Percentiles rank a stretch among this genome's conserved stretches.
phyloP scores from a whole-genome alignment of 2,113 vertebrate species.

The Actinemys pallida region DNA sequence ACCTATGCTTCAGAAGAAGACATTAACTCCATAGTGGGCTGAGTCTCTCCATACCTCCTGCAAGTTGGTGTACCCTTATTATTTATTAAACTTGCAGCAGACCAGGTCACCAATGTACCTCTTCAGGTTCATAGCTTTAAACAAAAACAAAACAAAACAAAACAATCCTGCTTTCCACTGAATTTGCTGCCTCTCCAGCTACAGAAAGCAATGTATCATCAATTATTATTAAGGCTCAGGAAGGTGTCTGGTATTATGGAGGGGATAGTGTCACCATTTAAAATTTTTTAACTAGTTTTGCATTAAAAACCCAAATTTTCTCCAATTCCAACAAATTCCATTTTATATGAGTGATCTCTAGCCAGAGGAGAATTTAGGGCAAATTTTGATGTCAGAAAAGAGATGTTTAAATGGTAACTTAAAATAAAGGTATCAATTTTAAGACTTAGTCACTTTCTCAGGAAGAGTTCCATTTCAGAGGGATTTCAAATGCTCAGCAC shows the following conservation, averaged over 20 bases:
- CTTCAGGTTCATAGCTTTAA: neutral
- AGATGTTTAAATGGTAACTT: neutral
- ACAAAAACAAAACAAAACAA: neutral
- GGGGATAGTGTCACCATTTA: neutral
- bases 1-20: neutral
- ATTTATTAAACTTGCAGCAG: neutral
- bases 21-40: neutral
- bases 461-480: neutral
- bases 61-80: neutral
- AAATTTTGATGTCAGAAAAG: neutral
- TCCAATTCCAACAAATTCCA: neutral
- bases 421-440: neutral
- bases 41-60: neutral
- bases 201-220: neutral
- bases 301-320: neutral
- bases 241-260: neutral
- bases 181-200: neutral
- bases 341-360: neutral
- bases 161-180: neutral
- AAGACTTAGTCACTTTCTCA: neutral
- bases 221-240: neutral
- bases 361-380: neutral
- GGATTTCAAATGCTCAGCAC: neutral
- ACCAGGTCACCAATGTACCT: neutral
- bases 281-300: neutral